Evolutionary conservation across 2,797 vertebrate genomes (phyloP).

Genomic region (Netta rufina): DNA sequence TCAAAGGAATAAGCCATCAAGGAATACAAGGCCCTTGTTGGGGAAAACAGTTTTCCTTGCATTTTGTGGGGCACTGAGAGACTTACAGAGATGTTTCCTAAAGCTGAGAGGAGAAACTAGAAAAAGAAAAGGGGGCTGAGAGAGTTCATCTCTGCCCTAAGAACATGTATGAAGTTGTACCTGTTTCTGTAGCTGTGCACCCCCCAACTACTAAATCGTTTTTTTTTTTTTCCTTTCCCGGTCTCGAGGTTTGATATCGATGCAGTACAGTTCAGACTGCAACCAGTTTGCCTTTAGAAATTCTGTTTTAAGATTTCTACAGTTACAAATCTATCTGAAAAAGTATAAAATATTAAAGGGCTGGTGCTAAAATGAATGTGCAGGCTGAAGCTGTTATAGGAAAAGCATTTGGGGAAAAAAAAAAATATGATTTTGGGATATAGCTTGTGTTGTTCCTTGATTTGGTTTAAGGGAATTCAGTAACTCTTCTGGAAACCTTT

Average conservation of each 20-base stretch:
- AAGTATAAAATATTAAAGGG: neutral
- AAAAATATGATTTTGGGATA: neutral
- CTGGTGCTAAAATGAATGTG: neutral
- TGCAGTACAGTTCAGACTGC: neutral
- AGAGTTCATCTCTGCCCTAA: neutral
- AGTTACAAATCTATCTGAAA: neutral
- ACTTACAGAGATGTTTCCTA: neutral
- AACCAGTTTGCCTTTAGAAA: neutral
- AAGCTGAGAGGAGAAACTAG: neutral
- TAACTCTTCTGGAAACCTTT: neutral
- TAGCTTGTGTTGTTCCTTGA: neutral
- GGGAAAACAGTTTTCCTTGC: neutral
- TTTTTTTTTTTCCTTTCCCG: neutral
- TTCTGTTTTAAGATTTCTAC: neutral
- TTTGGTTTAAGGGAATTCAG: neutral
- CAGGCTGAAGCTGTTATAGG: neutral
- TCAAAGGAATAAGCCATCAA: neutral
- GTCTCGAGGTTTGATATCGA: neutral
- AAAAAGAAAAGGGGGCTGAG: neutral
- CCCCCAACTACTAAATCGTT: neutral
- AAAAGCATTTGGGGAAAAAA: neutral
- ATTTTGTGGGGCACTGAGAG: neutral
- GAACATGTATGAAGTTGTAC: neutral
- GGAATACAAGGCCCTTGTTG: neutral
- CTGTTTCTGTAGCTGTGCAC: neutral